Evolutionary conservation across 2,797 vertebrate species (phyloP), one percentile per base, ranked within the genome.

Genomic region (Ambastaia sidthimunki): DNA sequence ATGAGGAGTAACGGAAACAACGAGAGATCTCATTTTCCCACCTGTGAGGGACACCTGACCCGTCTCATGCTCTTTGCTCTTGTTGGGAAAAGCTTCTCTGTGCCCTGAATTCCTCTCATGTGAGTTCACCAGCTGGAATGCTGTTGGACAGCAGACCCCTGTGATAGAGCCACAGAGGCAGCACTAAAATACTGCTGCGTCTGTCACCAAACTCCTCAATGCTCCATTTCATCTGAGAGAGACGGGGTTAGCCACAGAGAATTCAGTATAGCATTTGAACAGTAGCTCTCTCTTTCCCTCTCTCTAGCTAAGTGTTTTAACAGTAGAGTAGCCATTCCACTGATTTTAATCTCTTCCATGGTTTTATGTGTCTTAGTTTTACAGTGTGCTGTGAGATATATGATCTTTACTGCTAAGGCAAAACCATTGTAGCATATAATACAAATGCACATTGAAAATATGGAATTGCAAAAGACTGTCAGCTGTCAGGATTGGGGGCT

Each of bases 111-210:
- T 89, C 80, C 82, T 77, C 66, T 85, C 83, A 85, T 71, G 80
- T 86, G 71, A 82, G 81, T 88, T 68, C 88, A 89, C 71, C 52
- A 85, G 88, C 88, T 87, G 91, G 92, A 93, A 92, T 92, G 91
- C 83, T 16, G 87, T 89, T 85, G 86, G 88, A 91, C 88, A 74
- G 81, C 89, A 90, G 86, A 81, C 84, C 84, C 86, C 84, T 88
- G 88, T 76, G 86, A 88, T 52, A 78, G 5, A 25, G 75, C 68
- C 67, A 70, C 41, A 37, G 80, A 54, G 69, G 25, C 59, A 67
- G 67, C 70, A 62, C 69, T 74, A 72, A 57, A 75, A 78, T 74
- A 82, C 75, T 68, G 70, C 76, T 57, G 62, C 4, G 57, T 83
- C 87, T 80, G 73, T 87, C 82, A 76, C 78, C 54, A 77, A 68